Conservation (phyloP, 1,140 invertebrate genomes). For the Trichonephila inaurata region DNA sequence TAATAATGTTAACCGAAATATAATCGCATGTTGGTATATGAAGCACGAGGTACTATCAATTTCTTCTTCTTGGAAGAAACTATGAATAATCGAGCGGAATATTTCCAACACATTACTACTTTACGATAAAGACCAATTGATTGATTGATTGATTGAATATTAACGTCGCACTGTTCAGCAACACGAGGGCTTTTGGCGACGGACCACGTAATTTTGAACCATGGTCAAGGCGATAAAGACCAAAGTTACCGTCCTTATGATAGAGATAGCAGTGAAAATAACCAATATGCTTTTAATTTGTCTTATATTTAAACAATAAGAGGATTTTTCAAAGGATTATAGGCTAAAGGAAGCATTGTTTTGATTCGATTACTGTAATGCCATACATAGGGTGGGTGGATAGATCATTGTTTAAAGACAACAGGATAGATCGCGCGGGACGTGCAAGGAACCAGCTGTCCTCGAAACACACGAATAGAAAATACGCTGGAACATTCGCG, state of each 20-base stretch:
- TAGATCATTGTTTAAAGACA: slow-evolving; percentile 21
- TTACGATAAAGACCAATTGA: not conserved
- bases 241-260: not conserved
- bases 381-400: not conserved
- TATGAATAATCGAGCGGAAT: not conserved
- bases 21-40: slow-evolving; percentile 38
- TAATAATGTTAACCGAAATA: not conserved
- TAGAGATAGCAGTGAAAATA: not conserved
- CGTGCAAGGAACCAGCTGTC: not conserved
- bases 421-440: not conserved
- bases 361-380: not conserved
- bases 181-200: too few relatives aligned
- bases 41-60: slow-evolving; percentile 50
- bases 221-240: not conserved
- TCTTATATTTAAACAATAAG: not conserved
- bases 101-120: not conserved
- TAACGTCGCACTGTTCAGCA: too few relatives aligned
- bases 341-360: not conserved
- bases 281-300: not conserved
- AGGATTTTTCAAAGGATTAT: slow-evolving; percentile 54
- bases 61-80: not conserved
- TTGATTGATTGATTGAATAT: too few relatives aligned
- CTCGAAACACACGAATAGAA: not conserved
- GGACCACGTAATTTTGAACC: too few relatives aligned
- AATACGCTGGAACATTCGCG: not conserved